These are phyloP conservation scores for Narcine bancroftii DNA, from an alignment of 2,113 vertebrate genomes.

Conservation along the genomic window DNA sequence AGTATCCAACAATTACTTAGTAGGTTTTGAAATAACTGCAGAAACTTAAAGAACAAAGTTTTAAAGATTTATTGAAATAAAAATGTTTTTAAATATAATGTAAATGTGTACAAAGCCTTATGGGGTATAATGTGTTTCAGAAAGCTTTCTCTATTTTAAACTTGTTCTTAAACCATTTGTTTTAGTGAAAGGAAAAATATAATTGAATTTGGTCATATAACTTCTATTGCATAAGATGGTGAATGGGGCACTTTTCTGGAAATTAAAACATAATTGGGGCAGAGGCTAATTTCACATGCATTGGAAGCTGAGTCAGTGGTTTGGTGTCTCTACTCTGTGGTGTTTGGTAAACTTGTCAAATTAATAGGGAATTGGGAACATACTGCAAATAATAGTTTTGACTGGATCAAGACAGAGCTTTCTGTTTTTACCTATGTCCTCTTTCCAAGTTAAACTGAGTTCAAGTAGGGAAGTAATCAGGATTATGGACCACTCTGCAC, in stretches of 20 bases:
- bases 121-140: not conserved
- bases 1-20: not conserved
- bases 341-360: slow-evolving; percentile 37
- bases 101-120: not conserved
- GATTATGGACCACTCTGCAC: not conserved
- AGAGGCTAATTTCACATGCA: slow-evolving; percentile 34
- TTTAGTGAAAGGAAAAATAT: slow-evolving; percentile 41
- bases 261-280: not conserved
- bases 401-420: not conserved
- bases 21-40: not conserved
- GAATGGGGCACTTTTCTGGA: not conserved
- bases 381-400: not conserved
- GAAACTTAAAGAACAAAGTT: not conserved
- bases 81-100: not conserved
- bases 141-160: not conserved
- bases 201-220: slow-evolving; percentile 35
- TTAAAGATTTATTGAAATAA: not conserved
- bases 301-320: not conserved
- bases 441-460: not conserved
- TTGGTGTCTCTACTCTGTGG: not conserved
- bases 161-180: not conserved
- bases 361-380: slow-evolving; percentile 43
- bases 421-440: not conserved
- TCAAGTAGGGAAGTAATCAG: not conserved
- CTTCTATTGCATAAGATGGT: not conserved